A percentile compares a stretch with the other conserved stretches of the same genome.
These are phyloP conservation scores for Corydoras sp. DNA, from an alignment of 2,113 vertebrate species.

Conservation along the genomic window DNA sequence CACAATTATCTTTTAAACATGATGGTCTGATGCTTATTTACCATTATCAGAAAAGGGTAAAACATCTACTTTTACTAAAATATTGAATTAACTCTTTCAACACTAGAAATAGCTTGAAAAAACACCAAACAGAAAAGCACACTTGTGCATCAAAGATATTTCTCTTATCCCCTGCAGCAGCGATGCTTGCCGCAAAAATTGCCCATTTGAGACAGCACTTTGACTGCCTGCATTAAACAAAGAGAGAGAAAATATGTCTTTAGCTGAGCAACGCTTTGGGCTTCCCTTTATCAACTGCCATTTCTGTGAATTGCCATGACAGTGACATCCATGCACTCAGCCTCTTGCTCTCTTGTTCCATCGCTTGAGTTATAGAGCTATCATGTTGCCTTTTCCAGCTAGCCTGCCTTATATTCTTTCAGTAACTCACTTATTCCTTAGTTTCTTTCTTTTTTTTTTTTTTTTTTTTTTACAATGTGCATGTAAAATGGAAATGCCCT, in stretches of 20 bases:
- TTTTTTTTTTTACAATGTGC: constrained; percentile 6
- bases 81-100: too few relatives aligned
- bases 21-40: too few relatives aligned
- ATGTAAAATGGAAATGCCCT: constrained; percentile 29
- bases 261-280: constrained; percentile 33
- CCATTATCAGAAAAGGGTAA: too few relatives aligned
- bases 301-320: constrained; percentile 36
- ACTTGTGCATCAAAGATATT: constrained; percentile 33
- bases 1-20: too few relatives aligned
- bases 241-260: constrained; percentile 42
- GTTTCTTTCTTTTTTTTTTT: neutral
- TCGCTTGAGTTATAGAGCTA: constrained; percentile 33
- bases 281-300: constrained; percentile 33
- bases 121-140: constrained; percentile 24
- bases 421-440: constrained; percentile 26
- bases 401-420: constrained; percentile 28
- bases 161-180: constrained; percentile 27
- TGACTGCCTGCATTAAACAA: constrained; percentile 32
- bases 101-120: neutral
- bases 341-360: constrained; percentile 23
- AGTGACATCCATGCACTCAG: constrained; percentile 33
- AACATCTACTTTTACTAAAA: too few relatives aligned
- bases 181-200: constrained; percentile 12
- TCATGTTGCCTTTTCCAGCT: constrained; percentile 37
- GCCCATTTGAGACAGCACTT: constrained; percentile 24